Evolutionary conservation across 23 tunicate species (phyloP), one percentile per base, ranked within the genome.

Genomic region (Botrylloides violaceus): DNA sequence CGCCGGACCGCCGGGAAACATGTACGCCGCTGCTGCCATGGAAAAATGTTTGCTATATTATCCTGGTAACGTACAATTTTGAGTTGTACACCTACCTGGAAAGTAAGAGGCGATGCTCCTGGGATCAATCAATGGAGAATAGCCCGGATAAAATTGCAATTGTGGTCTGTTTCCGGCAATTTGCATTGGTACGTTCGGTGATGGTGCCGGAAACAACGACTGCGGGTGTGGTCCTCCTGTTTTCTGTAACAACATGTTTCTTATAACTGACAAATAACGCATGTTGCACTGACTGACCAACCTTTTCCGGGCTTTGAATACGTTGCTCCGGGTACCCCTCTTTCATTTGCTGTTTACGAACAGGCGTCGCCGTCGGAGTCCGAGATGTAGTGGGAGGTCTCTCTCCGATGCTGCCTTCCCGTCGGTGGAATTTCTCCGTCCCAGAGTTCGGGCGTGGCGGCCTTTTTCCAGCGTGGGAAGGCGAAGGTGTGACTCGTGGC

Each of bases 361-460:
- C 56, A 12, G 74, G 58, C 21, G 58, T 43, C 58, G 26, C 28
- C 21, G 19, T 68, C 37, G 59, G 37, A 4, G 47, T 36, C 37
- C 74, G 36, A 22, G 74, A 38, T 19, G 74, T 36, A 5, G 29
- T 24, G 19, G 43, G 21, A 22, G 58, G 58, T 23, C 74, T 43
- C 24, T 68, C 74, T 5, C 74, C 74, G 23, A 38, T 5, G 28
- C 74, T 68, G 12, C n/a, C 56, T 43, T 68, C 74, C 26, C 58
- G 56, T 0, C 74, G 56, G 47, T 68, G 74, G 12, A 43, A 39
- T 25, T 56, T 68, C 37, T 68, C 74, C 4, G 74, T 30, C 28
- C 37, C 74, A 1, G 74, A 68, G 29, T 25, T 68, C 26, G 74
- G 74, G 21, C 74, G 56, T 5, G 74, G 74, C 20, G 74, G 74